These are phyloP conservation scores for Poecilia gillii DNA, from an alignment of 2,797 vertebrate species.

Conservation along the genomic window DNA sequence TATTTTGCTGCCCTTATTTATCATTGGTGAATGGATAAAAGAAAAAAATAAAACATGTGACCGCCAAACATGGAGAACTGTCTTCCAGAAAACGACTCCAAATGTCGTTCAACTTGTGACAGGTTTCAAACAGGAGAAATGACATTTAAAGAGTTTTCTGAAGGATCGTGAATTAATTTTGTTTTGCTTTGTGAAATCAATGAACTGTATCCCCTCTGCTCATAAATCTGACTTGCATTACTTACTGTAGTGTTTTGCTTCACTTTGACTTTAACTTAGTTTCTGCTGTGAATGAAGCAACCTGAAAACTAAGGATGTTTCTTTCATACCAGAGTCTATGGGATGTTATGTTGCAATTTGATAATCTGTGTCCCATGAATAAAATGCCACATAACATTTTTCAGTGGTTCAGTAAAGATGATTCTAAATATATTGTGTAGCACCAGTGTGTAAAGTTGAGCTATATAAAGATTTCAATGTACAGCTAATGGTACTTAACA, in stretches of 20 bases:
- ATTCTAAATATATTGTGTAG: not conserved
- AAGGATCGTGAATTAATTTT: not conserved
- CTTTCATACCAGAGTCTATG: not conserved
- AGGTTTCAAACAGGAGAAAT: not conserved
- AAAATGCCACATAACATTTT: not conserved
- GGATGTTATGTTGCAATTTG: not conserved
- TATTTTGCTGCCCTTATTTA: not conserved
- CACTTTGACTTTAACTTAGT: not conserved
- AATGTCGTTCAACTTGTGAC: not conserved
- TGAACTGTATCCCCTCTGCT: not conserved
- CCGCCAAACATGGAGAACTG: not conserved
- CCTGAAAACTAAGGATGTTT: not conserved
- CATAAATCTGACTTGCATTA: not conserved
- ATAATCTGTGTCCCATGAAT: not conserved
- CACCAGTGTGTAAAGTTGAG: not conserved
- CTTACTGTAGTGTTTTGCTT: not conserved
- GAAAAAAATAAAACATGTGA: no score
- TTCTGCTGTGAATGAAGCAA: not conserved
- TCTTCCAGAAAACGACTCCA: not conserved
- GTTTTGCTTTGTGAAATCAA: not conserved
- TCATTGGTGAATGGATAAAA: not conserved
- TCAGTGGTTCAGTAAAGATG: not conserved
- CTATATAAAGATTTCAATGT: not conserved
- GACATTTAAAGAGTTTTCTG: not conserved
- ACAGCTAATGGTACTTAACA: not conserved